A percentile compares a stretch with the other conserved stretches of the same genome.
Evolutionary conservation across 1,140 invertebrate species (phyloP).

Genomic region (Diabrotica undecimpunctata): DNA sequence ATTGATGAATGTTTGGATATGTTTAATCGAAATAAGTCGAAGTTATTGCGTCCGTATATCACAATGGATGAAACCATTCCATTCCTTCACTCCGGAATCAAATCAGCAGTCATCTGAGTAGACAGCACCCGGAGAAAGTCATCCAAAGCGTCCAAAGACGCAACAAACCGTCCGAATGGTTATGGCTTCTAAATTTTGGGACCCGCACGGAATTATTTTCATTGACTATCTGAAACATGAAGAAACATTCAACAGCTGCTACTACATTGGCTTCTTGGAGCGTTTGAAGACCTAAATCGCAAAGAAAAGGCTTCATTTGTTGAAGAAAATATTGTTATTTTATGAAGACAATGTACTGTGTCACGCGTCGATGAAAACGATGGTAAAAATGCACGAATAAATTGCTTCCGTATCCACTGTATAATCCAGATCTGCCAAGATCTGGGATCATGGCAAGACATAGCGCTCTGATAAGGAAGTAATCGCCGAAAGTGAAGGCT

Average conservation of each 20-base stretch:
- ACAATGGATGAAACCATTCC: not conserved
- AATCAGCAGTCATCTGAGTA: not conserved
- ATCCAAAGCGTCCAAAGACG: not conserved
- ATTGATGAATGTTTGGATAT: not conserved
- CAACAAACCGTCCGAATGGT: not conserved
- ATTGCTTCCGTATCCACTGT: too few species aligned
- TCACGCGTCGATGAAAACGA: slow-evolving; percentile 37
- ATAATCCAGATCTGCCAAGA: too few species aligned
- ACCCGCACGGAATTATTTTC: not conserved
- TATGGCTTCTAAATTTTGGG: not conserved
- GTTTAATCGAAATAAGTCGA: not conserved
- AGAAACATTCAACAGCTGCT: slow-evolving; percentile 47
- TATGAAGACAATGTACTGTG: slow-evolving; percentile 34
- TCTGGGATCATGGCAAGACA: too few species aligned
- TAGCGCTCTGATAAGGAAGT: too few species aligned
- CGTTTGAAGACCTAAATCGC: slow-evolving; percentile 37
- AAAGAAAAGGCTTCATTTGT: slow-evolving; percentile 38
- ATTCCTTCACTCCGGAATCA: not conserved
- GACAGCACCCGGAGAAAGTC: not conserved
- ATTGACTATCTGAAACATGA: slow-evolving; percentile 48
- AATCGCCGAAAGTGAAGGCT: too few species aligned
- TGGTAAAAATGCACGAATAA: slow-evolving; percentile 43
- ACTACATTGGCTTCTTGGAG: slow-evolving; percentile 39
- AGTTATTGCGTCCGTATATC: not conserved
- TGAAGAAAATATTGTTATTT: slow-evolving; percentile 40